Evolutionary conservation across 2,888 invertebrate species (phyloP), one percentile per base, ranked within the genome.

Genomic region (Cerceris rybyensis): DNA sequence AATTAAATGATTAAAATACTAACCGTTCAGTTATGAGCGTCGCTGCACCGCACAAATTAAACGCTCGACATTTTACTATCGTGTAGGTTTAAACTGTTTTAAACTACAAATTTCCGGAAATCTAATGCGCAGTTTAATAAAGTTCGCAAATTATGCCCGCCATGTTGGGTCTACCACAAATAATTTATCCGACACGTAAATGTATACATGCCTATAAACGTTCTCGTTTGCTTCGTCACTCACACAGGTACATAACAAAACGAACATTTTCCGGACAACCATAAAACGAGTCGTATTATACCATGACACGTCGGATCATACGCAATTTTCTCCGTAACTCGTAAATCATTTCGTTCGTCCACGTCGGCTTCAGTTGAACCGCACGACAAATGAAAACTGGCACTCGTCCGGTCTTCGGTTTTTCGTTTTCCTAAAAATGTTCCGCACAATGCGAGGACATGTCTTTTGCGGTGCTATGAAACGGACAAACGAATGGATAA

Each of bases 361-460:
- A 55, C 54, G 43, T 75, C 70, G 59, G 65, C 65, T 66, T 39
- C 16, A 0, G 13, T 16, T 16, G 60, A 43, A 59, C 50, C 63
- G 14, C 9, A 59, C n/a, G 13, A 59, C 49, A 50, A 67, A 77
- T 63, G 59, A 60, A 63, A 78, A 72, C 63, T 72, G 77, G 75
- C 75, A 59, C 67, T 43, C 69, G 17, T 42, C 41, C 49, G 61
- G 67, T 49, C 59, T 58, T 55, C 65, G 67, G 72, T 77, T 68
- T 77, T 77, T 58, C 43, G 42, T 73, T 73, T 66, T 66, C n/a
- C 8, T 63, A 43, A 75, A 78, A 77, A 43, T 57, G 46, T 46
- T 41, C 54, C 46, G 6, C 9, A 2, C 55, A 17, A 2, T 17
- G 13, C 14, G 28, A 39, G 13, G 49, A 46, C 42, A 43, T 46